Base-by-base conservation (phyloP, 1,140 invertebrate genomes). In the Pomacea maculata region DNA sequence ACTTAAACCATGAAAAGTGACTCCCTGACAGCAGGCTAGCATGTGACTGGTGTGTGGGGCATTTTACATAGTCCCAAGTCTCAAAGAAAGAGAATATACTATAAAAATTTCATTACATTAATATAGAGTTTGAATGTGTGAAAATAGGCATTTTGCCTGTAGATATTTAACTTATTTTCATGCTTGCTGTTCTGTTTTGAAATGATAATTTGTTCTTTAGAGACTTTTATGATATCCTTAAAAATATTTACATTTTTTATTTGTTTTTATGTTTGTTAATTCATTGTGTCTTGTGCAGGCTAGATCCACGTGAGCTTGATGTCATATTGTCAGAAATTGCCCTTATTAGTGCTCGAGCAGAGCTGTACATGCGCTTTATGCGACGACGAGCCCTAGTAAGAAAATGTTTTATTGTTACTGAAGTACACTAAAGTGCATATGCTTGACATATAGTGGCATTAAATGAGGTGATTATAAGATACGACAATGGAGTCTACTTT, bases 351-450 rank as follows among this genome's bases (percentile, higher is more conserved):
- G 95, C 96, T 1, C 93, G 97, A 82, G 94, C 96, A 61, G 96
- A 98, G 90, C 92, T 99, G 0, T 99, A 99, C 90, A 94, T 97
- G 81, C 93, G 95, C 83, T 99, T 99, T 93, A 93, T 99, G 78
- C 93, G 94, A 54, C 93, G 96, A 83, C 93, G 96, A 88, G 92
- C 97, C 21, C 93, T 93, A 86, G 96, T 96, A 91, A 93, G 92
- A 92, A 19, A 6, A 17, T 21, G 9, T 54, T 45, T 45, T 45
- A 21, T 74, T 79, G 54, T 29, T 25, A 65, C 52, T 10, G 14
- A 54, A 57, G 71, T 54, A 11, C 19, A 75, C 11, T 34, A 34
- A 2, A n/a, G 25, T 76, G 5, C 9, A 57, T 76, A 17, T 76
- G 14, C 57, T 75, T 75, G 34, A 17, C 15, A 61, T 61, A 61